Evolutionary conservation across 2,797 vertebrate genomes (phyloP), one percentile per base, ranked within the genome.

Genomic region (Apogon talboti): DNA sequence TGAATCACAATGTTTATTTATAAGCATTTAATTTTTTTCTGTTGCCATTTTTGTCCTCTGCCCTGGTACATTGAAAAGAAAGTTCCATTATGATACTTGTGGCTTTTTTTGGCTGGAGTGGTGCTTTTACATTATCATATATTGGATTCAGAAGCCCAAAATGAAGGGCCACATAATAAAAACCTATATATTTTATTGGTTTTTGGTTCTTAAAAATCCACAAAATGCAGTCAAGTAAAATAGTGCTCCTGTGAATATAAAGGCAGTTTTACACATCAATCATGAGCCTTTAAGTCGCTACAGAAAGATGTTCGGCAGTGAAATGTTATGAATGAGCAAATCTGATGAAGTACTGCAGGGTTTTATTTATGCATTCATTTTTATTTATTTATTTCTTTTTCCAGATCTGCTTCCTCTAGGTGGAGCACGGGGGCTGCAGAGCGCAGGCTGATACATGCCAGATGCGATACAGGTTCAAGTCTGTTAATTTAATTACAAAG

Each of bases 221-320:
- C 33, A 60, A 62, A 66, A 43, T 7, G 24, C 56, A 69, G 52
- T 52, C 28, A 58, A 62, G 54, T 14, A 24, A 50, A 49, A 42
- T 9, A 13, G 4, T 15, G 13, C 51, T 30, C 16, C 6, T 42
- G n/a, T 50, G 33, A 65, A 55, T 71, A 69, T 30, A 56, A 16
- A 35, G 55, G 19, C n/a, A 30, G 46, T 46, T 51, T 47, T 57
- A 24, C 33, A 73, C 11, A 47, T 41, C 24, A 43, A 30, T 45
- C 51, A 74, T 54, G 19, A 47, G 56, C 50, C 57, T 64, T 48
- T 58, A 64, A 66, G 70, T 56, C 40, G 61, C 69, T 66, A 66
- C 55, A 70, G 61, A 55, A 77, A 52, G 18, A 37, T 48, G 12
- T 51, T 56, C 69, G 63, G 43, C 63, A 74, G 72, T 68, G 51